Evolutionary conservation across 2,888 invertebrate genomes (phyloP), one percentile per base, ranked within the genome.

Genomic region (Cephalotes varians): DNA sequence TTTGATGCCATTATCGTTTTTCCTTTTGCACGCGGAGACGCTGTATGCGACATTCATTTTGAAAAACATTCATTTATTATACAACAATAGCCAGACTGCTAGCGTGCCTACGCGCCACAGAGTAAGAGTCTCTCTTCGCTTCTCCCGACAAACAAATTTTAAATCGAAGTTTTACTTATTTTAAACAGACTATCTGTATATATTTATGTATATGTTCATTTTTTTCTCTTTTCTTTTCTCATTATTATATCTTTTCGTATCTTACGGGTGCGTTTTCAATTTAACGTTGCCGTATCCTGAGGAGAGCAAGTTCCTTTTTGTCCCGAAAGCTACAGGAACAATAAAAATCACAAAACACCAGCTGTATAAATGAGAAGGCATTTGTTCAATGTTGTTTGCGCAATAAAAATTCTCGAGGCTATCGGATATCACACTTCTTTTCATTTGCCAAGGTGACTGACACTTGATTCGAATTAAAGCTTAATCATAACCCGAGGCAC

Each of bases 271-370:
- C 21, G 15, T 25, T n/a, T 6, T 40, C 40, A 40, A 34, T 54
- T 21, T 56, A 49, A 51, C 31, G 15, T 56, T 49, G 28, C 15
- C 40, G 15, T 40, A 67, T 21, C 15, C 37, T 18, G 18, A 40
- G 0, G 67, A 77, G 40, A 77, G 77, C 44, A 67, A 67, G 31
- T 40, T 56, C 54, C 49, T 44, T 51, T 76, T 76, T 40, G 54
- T 76, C 21, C 54, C 77, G 77, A 40, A 67, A 67, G 54, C 2
- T 5, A 3, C 6, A 28, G 28, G 21, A 64, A 28, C 9, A 67
- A 77, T 77, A 67, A 67, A 77, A 77, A n/a, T 77, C 77, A 21
- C 54, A 31, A 34, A 62, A 67, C 31, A 56, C 21, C 15, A 18
- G 15, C 15, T 40, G 56, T 54, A 67, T n/a, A n/a, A n/a, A 76